These are phyloP conservation scores for Dolichotis patagonum DNA, from an alignment of 2,113 vertebrate species.

Conservation along the genomic window DNA sequence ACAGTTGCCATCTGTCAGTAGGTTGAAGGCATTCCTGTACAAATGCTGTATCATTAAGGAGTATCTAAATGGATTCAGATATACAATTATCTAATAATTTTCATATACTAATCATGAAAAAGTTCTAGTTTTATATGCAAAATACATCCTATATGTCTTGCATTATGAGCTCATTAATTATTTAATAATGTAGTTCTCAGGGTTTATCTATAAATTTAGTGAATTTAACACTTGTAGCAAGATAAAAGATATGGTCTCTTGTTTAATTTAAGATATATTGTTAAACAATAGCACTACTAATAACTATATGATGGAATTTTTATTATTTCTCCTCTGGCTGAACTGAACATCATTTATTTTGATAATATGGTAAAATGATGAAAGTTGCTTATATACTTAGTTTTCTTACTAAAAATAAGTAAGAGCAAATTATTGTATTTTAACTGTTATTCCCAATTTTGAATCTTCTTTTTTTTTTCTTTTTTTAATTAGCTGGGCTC, in stretches of 20 bases:
- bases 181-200: not conserved
- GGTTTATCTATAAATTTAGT: not conserved
- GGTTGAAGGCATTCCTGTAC: not conserved
- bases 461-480: not conserved
- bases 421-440: not conserved
- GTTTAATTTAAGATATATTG: not conserved
- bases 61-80: not conserved
- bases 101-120: not conserved
- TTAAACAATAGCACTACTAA: not conserved
- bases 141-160: not conserved
- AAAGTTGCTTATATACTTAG: not conserved
- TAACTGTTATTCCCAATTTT: not conserved
- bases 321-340: not conserved
- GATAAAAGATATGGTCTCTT: not conserved
- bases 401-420: not conserved
- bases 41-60: not conserved
- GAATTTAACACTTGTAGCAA: not conserved
- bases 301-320: not conserved
- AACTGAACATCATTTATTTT: not conserved
- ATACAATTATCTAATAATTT: not conserved
- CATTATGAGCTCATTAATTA: not conserved
- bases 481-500: not conserved
- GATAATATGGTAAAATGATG: not conserved
- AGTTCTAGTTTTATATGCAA: not conserved
- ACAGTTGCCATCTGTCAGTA: not conserved